Evolutionary conservation across 2,113 vertebrate genomes (phyloP).

Genomic region (Macroglossus sobrinus): DNA sequence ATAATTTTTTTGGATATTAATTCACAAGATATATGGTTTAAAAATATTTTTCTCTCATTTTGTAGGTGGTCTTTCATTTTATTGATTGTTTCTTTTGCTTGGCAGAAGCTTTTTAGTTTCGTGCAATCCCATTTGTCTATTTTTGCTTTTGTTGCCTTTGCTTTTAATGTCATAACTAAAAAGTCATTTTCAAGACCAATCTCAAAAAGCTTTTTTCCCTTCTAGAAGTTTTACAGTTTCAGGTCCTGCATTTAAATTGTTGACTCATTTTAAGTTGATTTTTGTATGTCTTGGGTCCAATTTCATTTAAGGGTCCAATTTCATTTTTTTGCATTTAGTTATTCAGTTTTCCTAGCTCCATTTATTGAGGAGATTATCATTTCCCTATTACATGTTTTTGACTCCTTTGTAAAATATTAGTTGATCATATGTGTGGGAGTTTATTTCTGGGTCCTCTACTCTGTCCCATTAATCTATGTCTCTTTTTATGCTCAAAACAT

Average conservation of each 20-base stretch:
- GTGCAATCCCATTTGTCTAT: background rate
- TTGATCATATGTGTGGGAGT: background rate
- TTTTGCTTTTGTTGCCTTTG: background rate
- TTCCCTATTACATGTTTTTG: background rate
- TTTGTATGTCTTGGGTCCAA: background rate
- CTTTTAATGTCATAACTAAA: background rate
- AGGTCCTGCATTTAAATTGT: background rate
- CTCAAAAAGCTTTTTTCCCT: background rate
- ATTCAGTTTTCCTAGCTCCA: background rate
- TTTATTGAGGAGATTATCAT: background rate
- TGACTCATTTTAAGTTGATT: background rate
- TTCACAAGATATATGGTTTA: background rate
- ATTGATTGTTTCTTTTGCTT: background rate
- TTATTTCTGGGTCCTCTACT: background rate
- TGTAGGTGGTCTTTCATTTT: background rate
- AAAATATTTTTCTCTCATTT: background rate
- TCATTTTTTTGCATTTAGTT: background rate
- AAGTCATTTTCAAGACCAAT: background rate
- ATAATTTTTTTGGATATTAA: background rate
- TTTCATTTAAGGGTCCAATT: background rate
- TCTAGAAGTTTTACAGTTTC: background rate
- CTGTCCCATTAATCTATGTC: background rate
- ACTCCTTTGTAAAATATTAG: background rate
- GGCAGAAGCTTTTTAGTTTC: background rate
- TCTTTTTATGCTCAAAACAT: background rate